phyloP scores from a whole-genome alignment of 1,140 invertebrate genomes.

The Meteorus sp. region DNA sequence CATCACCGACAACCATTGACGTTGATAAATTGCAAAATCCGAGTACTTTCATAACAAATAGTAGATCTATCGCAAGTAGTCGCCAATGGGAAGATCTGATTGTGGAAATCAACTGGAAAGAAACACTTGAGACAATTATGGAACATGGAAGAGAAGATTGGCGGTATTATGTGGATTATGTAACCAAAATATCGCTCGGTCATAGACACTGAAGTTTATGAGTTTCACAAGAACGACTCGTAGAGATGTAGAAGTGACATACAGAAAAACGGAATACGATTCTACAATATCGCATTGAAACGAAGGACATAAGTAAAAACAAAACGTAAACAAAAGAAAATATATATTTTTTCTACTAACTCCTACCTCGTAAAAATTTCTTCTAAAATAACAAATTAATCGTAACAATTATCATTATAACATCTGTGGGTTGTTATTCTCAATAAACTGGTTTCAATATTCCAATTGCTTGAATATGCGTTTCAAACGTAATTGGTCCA shows the following conservation, averaged over 20 bases:
- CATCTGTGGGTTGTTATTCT: conserved; percentile 10
- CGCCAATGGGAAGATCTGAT: conserved; percentile 31
- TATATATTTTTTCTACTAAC: conserved; percentile 54
- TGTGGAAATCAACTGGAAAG: conserved; percentile 42
- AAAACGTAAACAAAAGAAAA: conserved; percentile 26
- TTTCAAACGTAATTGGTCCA: background rate
- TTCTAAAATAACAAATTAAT: conserved; percentile 3
- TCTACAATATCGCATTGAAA: background rate
- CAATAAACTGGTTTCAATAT: conserved; percentile 21
- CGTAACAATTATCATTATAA: too few relatives aligned
- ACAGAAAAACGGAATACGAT: background rate
- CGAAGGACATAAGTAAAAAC: background rate
- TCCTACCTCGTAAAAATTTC: conserved; percentile 24
- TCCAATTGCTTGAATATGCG: background rate
- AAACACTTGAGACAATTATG: conserved; percentile 36
- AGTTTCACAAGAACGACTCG: background rate
- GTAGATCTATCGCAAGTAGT: conserved; percentile 17
- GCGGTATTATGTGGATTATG: conserved; percentile 42
- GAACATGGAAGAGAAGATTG: conserved; percentile 38
- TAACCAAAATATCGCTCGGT: conserved; percentile 40
- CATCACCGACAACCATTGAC: background rate
- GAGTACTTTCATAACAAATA: conserved; percentile 22
- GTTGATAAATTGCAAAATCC: conserved; percentile 5
- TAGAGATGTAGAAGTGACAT: background rate
- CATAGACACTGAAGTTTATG: conserved; percentile 29